Evolutionary conservation across 2,888 invertebrate species (phyloP).

Genomic region (Drosophila colorata): DNA sequence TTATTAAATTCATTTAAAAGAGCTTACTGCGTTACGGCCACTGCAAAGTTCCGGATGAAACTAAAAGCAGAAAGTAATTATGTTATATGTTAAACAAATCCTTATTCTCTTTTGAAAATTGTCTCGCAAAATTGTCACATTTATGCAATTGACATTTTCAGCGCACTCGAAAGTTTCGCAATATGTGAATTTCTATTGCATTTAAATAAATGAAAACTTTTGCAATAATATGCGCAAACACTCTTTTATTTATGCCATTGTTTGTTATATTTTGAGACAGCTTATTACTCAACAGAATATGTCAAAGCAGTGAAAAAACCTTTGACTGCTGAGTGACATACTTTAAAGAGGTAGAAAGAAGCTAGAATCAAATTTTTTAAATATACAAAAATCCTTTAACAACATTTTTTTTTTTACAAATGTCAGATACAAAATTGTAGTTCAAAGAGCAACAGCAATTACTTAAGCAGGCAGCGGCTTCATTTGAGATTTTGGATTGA

Average conservation of each 20-base stretch:
- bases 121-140: background rate
- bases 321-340: too few species aligned
- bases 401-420: too few species aligned
- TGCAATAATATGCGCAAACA: background rate
- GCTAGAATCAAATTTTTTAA: too few species aligned
- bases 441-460: background rate
- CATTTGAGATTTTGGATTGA: slow-evolving; percentile 49
- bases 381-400: too few species aligned
- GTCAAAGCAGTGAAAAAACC: too few species aligned
- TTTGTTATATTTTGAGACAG: too few species aligned
- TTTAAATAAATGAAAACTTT: background rate
- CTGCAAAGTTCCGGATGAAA: background rate
- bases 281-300: too few species aligned
- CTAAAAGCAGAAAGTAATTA: background rate
- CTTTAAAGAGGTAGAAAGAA: too few species aligned
- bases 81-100: background rate
- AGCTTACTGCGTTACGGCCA: background rate
- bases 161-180: background rate
- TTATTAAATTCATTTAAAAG: background rate
- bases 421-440: too few species aligned
- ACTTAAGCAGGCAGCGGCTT: background rate
- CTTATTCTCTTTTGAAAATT: background rate
- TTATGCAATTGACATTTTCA: background rate
- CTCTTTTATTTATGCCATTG: too few species aligned
- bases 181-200: background rate